phyloP scores from a whole-genome alignment of 2,797 vertebrate genomes.

The Acrossocheilus fasciatus region DNA sequence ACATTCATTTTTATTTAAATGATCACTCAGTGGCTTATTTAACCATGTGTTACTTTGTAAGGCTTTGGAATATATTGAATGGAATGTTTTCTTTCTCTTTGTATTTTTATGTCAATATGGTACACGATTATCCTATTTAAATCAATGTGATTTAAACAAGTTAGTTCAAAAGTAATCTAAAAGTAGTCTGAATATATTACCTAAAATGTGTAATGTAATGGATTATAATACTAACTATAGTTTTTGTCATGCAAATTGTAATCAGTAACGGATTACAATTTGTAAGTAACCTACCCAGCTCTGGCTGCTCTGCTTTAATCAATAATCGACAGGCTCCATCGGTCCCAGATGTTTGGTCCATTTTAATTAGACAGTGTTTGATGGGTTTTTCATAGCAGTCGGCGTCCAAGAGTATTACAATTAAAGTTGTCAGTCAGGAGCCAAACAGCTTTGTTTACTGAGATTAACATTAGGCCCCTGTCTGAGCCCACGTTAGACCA shows the following conservation, averaged over 20 bases:
- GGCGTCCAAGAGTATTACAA: conserved; percentile 51
- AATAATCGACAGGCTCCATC: conserved; percentile 22
- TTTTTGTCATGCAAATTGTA: neutral
- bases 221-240: neutral
- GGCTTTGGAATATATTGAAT: neutral
- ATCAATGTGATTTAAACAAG: neutral
- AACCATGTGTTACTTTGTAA: neutral
- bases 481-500: conserved; percentile 14
- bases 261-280: neutral
- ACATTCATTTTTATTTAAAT: neutral
- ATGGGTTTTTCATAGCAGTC: conserved; percentile 67
- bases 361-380: conserved; percentile 62
- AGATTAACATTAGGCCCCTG: conserved; percentile 58
- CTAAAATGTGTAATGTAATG: neutral
- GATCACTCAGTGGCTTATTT: neutral
- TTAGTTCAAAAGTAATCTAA: neutral
- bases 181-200: neutral
- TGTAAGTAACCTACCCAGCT: neutral
- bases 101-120: neutral
- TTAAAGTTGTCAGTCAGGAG: conserved; percentile 57
- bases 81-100: neutral
- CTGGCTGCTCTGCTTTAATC: neutral
- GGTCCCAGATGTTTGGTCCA: conserved; percentile 13
- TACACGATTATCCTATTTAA: neutral
- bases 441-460: conserved; percentile 58